phyloP scores from a whole-genome alignment of 1,140 invertebrate genomes.

The Solen grandis region DNA sequence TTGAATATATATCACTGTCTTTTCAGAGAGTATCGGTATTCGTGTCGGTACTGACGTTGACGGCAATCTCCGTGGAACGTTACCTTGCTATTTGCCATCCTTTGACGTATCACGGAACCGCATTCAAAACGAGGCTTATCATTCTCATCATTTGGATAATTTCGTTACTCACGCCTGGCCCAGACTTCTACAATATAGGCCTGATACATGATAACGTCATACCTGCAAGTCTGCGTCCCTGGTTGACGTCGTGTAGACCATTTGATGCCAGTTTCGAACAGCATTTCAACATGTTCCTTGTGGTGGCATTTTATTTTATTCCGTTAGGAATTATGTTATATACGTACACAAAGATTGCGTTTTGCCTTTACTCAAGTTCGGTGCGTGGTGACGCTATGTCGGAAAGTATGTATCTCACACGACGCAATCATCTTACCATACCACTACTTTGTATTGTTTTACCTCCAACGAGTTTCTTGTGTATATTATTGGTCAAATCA shows the following conservation, averaged over 20 bases:
- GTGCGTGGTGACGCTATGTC: constrained; percentile 83
- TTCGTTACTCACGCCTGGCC: constrained; percentile 59
- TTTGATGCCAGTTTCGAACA: constrained; percentile 70
- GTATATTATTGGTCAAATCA: too few species aligned
- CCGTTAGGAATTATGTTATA: constrained; percentile 91
- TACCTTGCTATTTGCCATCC: constrained; percentile 96
- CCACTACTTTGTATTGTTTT: too few species aligned
- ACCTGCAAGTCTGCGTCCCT: constrained; percentile 58
- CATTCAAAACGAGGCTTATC: constrained; percentile 87
- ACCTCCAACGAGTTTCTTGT: too few species aligned
- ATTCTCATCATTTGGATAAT: constrained; percentile 87
- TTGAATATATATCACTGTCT: too few species aligned
- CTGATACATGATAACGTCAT: constrained; percentile 27
- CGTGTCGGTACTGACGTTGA: constrained; percentile 93
- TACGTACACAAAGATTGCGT: constrained; percentile 91
- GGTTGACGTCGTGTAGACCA: constrained; percentile 61
- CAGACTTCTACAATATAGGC: constrained; percentile 56
- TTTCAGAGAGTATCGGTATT: constrained; percentile 91
- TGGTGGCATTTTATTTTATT: constrained; percentile 87
- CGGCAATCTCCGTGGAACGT: constrained; percentile 93
- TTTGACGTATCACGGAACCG: constrained; percentile 88
- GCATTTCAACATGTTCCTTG: constrained; percentile 86
- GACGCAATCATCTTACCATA: too few species aligned
- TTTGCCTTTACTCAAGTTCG: constrained; percentile 89
- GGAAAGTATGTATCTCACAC: constrained; percentile 33